A percentile compares a stretch with the other conserved stretches of the same genome.
These are phyloP conservation scores for Torymus aiolomorphi DNA, from an alignment of 2,888 invertebrate genomes.

Conservation along the genomic window DNA sequence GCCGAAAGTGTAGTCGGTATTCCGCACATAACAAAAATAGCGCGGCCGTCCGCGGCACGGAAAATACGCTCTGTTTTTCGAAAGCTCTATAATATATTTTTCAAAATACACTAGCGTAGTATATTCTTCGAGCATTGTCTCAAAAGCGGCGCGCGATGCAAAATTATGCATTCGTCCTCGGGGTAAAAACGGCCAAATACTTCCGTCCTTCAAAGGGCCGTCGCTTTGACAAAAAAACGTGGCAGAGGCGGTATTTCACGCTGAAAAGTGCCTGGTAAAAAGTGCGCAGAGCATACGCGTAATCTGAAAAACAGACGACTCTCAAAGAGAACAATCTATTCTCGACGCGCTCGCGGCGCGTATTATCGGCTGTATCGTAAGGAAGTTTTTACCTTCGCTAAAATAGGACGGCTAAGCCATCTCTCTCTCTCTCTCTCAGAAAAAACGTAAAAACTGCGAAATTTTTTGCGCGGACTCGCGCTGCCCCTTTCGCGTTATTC, in stretches of 20 bases:
- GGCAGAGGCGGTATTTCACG: background rate
- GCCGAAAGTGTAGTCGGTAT: no score
- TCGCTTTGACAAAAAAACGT: conserved; percentile 6
- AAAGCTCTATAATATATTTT: conserved; percentile 10
- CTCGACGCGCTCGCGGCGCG: conserved; percentile 10
- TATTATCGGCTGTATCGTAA: background rate
- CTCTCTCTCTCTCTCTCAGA: background rate
- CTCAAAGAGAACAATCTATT: conserved; percentile 39
- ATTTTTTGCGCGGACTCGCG: no score
- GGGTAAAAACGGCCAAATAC: conserved; percentile 15
- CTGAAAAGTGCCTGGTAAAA: background rate
- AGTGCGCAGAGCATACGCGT: no score
- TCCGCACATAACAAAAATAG: background rate
- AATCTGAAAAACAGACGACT: background rate
- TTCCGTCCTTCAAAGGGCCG: background rate
- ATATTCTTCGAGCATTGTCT: conserved; percentile 1
- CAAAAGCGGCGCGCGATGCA: background rate
- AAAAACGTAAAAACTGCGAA: no score
- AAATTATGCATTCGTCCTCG: background rate
- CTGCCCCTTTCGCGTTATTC: conserved; percentile 9
- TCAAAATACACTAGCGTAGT: background rate
- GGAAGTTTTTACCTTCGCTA: conserved; percentile 30
- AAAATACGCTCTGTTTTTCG: background rate
- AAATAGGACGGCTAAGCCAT: conserved; percentile 21
- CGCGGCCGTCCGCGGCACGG: no score